These are phyloP conservation scores for Villa cingulata DNA, from an alignment of 2,888 invertebrate species.

Conservation along the genomic window DNA sequence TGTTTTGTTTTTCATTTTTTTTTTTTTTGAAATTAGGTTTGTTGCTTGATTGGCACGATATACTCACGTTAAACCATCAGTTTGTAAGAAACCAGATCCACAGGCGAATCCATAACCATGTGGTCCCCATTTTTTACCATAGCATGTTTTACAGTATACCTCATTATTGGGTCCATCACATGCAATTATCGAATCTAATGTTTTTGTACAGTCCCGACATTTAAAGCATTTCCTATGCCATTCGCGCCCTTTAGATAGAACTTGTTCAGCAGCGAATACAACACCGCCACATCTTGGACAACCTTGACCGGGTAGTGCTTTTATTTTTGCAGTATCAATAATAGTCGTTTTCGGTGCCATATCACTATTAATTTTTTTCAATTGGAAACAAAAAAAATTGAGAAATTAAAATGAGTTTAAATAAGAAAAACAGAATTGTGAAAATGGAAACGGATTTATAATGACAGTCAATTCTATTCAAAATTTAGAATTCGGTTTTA, in stretches of 20 bases:
- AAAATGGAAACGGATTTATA: no score
- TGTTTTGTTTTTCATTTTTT: neutral
- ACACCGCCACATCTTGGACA: slow-evolving; percentile 82
- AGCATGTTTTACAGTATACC: slow-evolving; percentile 93
- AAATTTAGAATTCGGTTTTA: no score
- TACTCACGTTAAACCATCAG: slow-evolving; percentile 73
- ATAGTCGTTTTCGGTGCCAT: slow-evolving; percentile 59
- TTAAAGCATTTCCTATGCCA: slow-evolving; percentile 93
- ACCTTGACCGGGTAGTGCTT: slow-evolving; percentile 72
- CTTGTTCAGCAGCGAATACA: slow-evolving; percentile 88
- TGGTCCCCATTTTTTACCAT: slow-evolving; percentile 95
- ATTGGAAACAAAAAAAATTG: slow-evolving; percentile 1
- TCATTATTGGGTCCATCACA: slow-evolving; percentile 88
- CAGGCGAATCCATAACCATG: slow-evolving; percentile 93
- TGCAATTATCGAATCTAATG: slow-evolving; percentile 89
- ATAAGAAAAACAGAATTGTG: neutral
- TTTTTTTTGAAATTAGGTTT: neutral
- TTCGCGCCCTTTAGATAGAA: slow-evolving; percentile 76
- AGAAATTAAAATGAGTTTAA: neutral
- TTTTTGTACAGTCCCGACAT: slow-evolving; percentile 83
- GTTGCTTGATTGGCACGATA: neutral
- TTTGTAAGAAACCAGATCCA: slow-evolving; percentile 86
- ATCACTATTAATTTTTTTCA: slow-evolving; percentile 40
- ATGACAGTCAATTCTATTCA: no score
- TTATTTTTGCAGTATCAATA: slow-evolving; percentile 65